Percentiles rank a stretch among this genome's conserved stretches.
These are phyloP conservation scores for Dysdera silvatica DNA, from an alignment of 1,140 invertebrate species.

Conservation along the genomic window DNA sequence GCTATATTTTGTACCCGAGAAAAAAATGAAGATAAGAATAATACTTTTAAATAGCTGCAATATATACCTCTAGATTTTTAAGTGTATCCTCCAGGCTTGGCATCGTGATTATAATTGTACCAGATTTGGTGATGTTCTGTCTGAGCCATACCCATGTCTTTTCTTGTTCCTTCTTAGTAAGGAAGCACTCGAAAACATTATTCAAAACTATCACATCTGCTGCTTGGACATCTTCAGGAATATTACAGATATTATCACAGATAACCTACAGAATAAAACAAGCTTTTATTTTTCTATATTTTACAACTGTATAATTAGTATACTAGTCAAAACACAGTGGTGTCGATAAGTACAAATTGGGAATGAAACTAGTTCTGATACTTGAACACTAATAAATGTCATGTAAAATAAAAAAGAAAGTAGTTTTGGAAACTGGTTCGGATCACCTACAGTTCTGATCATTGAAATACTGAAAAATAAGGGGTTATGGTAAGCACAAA, in stretches of 20 bases:
- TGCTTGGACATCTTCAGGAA: constrained; percentile 48
- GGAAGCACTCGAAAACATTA: constrained; percentile 60
- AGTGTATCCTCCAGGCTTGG: constrained; percentile 52
- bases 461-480: no score
- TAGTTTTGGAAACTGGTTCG: no score
- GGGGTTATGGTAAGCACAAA: no score
- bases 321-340: no score
- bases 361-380: no score
- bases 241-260: constrained; percentile 52
- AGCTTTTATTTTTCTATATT: neutral
- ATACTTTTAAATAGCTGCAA: neutral
- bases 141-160: constrained; percentile 55
- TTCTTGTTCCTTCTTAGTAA: constrained; percentile 49
- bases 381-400: no score
- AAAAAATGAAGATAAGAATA: no score
- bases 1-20: no score
- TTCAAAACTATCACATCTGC: constrained; percentile 56
- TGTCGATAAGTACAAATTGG: no score
- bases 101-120: constrained; percentile 51
- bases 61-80: constrained; percentile 43
- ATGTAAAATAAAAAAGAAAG: no score
- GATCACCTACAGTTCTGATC: no score
- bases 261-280: constrained; percentile 50
- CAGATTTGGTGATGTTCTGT: constrained; percentile 48
- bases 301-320: no score